Evolutionary conservation across 2,113 vertebrate genomes (phyloP).

Genomic region (Odocoileus virginianus): DNA sequence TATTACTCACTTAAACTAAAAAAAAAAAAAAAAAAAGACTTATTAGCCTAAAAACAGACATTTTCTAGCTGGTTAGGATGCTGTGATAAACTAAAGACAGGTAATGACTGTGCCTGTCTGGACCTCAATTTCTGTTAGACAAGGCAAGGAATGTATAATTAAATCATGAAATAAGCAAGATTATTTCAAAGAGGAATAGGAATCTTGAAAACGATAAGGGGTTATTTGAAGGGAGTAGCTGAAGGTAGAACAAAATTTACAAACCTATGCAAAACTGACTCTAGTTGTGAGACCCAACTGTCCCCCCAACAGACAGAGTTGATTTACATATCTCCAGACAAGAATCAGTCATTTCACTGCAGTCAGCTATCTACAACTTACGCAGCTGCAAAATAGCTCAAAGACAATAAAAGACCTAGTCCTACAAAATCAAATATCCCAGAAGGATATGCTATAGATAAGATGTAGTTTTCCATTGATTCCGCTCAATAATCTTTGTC

Average conservation of each 20-base stretch:
- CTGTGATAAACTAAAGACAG: not conserved
- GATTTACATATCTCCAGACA: not conserved
- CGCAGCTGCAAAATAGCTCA: not conserved
- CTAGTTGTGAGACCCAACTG: not conserved
- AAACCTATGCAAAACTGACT: not conserved
- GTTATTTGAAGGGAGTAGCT: not conserved
- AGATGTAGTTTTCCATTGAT: not conserved
- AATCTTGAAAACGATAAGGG: not conserved
- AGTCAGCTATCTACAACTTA: not conserved
- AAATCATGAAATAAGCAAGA: not conserved
- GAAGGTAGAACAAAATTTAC: not conserved
- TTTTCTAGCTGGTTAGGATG: not conserved
- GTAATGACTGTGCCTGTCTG: not conserved
- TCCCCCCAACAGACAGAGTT: not conserved
- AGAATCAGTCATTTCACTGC: not conserved
- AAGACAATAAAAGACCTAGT: not conserved
- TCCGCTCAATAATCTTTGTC: not conserved
- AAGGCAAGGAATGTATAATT: not conserved
- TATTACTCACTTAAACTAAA: not conserved
- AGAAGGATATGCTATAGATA: not conserved
- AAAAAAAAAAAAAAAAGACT: not conserved
- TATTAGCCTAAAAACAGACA: not conserved
- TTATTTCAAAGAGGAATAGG: not conserved
- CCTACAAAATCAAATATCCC: not conserved
- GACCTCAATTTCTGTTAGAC: not conserved